Percentiles rank a stretch among this genome's conserved stretches.
phyloP scores from a whole-genome alignment of 1,140 invertebrate genomes.

The Drosophila bifasciata region DNA sequence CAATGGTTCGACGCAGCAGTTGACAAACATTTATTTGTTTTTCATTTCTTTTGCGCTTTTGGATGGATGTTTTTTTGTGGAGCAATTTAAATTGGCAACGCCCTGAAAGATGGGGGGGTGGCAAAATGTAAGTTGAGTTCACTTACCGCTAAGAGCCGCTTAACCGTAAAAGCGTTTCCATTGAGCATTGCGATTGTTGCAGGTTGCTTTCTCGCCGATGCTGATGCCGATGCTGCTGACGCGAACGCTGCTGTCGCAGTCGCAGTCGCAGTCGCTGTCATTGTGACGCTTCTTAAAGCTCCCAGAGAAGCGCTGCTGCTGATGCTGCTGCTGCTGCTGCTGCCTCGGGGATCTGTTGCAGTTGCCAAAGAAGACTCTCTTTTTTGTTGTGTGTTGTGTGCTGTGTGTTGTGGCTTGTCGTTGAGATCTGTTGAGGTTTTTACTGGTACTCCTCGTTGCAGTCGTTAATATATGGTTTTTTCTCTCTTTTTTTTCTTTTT shows the following conservation, averaged over 20 bases:
- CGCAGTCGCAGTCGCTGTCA: slow-evolving; percentile 38
- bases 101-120: slow-evolving; percentile 54
- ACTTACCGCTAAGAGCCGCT: slow-evolving; percentile 82
- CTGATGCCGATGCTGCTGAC: slow-evolving; percentile 32
- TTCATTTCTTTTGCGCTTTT: slow-evolving; percentile 2
- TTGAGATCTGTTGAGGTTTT: slow-evolving; percentile 5
- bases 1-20: slow-evolving; percentile 34
- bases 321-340: slow-evolving; percentile 28
- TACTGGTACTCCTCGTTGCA: slow-evolving; percentile 33
- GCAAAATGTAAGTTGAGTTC: slow-evolving; percentile 31
- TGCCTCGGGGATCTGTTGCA: slow-evolving; percentile 33
- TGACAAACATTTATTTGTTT: slow-evolving; percentile 52
- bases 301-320: slow-evolving; percentile 28
- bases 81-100: slow-evolving; percentile 75
- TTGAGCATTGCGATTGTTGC: slow-evolving; percentile 67
- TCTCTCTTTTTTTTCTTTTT: background rate
- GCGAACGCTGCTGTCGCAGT: slow-evolving; percentile 44
- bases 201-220: slow-evolving; percentile 72
- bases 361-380: slow-evolving; percentile 39
- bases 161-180: slow-evolving; percentile 77
- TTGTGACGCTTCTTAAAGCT: slow-evolving; percentile 45
- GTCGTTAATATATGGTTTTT: slow-evolving; percentile 41
- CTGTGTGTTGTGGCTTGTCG: too few species aligned
- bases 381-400: slow-evolving; percentile 1
- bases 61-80: slow-evolving; percentile 34